Base-by-base conservation (phyloP, 2,113 vertebrate genomes). In the Enhydra lutris region DNA sequence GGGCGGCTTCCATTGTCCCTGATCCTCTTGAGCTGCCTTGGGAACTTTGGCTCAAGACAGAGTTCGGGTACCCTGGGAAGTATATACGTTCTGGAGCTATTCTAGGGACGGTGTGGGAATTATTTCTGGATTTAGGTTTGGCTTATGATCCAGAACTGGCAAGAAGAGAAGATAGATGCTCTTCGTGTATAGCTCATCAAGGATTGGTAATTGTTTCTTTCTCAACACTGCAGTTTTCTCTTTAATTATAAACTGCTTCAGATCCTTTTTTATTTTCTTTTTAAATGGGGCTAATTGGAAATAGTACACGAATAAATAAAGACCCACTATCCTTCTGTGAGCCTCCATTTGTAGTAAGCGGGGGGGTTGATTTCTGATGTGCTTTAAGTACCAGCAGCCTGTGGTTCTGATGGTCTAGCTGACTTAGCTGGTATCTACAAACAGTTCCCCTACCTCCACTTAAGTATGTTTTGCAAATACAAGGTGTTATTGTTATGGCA, bases 401-500 rank as follows among this genome's bases (percentile, higher is more conserved):
- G 17, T 59, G 71, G 36, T 59, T 96, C 85, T 57, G 57, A 59
- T 39, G 6, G 21, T n/a, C 69, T 31, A 61, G 67, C 50, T 11
- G 34, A 18, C 47, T 61, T 42, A 55, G 47, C 82, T 71, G 67
- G 14, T 71, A 10, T 89, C 57, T 80, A 57, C 91, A 14, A 59
- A 36, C 47, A 50, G 78, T 36, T 80, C 78, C 47, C n/a, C 24
- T 57, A 14, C 86, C 61, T 74, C 50, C 31, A 36, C 42, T 67
- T 47, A 50, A 82, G 91, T 73, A 18, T 95, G 92, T 92, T 86
- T 85, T 69, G 92, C 74, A 97, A 84, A 90, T 88, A 81, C 50
- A 94, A 87, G 87, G 87, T 96, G 83, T 83, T 90, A 67, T 83
- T 96, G 36, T 96, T 93, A 79, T 57, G 93, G 93, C 59, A 96